Evolutionary conservation across 1,140 invertebrate species (phyloP), one percentile per base, ranked within the genome.

Genomic region (Drosophila punjabiensis): DNA sequence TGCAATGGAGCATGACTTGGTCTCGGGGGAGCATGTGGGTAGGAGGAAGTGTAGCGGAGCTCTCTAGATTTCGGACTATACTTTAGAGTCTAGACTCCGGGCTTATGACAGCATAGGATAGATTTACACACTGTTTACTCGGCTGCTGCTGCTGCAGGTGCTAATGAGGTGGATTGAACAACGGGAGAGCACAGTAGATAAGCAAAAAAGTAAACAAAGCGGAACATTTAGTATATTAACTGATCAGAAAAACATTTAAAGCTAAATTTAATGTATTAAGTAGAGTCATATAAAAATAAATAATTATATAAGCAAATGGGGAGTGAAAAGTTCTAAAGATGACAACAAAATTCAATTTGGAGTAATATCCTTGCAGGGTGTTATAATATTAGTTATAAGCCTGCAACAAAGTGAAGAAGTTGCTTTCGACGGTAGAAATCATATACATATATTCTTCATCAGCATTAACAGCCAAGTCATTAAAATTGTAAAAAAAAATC

Each of bases 1-100:
- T 59, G 66, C 70, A 76, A 69, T 87, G 63, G 65, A 82, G 76
- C 79, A 30, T 86, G 79, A 79, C 66, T 63, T 24, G 14, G 20
- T 39, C 14, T 55, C 32, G 52, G 50, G 41, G 14, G 28, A 18
- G 24, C 14, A 20, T 45, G 13, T 24, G n/a, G 28, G 18, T 30
- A 8, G 33, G 20, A 30, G 14, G 5, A 63, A 35, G 33, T 52
- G 41, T 58, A 45, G 43, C 45, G 39, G 20, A 82, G 61, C 37
- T 56, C 50, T 60, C 14, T 68, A 43, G 37, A 66, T 47, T 43
- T 56, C 47, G 28, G 53, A 65, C 28, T n/a, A 16, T 11, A 28
- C 56, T 65, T n/a, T 45, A 47, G 37, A 45, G 33, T 24, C 24
- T 13, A 14, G 35, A 28, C 39, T 65, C 30, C 14, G 35, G 43